Conservation (phyloP, 2,888 invertebrate species). For the Biston stratarius region DNA sequence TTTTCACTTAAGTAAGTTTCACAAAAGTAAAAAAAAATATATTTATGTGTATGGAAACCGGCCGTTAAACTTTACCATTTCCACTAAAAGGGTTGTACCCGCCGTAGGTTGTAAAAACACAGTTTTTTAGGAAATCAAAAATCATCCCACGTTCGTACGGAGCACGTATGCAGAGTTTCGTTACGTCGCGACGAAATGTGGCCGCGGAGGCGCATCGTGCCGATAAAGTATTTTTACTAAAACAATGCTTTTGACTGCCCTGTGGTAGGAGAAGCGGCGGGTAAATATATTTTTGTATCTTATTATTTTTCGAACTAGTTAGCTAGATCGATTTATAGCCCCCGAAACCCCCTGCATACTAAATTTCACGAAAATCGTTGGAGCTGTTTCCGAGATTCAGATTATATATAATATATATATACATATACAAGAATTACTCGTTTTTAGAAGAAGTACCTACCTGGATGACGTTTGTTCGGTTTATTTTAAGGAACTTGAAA, state of each 20-base stretch:
- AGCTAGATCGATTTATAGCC: too few relatives aligned
- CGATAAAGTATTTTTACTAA: slow-evolving; percentile 73
- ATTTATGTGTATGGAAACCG: not conserved
- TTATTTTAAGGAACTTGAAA: too few relatives aligned
- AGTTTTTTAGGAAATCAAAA: slow-evolving; percentile 49
- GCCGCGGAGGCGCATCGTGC: slow-evolving; percentile 59
- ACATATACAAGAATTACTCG: too few relatives aligned
- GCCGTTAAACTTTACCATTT: not conserved
- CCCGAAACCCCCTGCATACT: too few relatives aligned
- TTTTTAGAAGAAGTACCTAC: too few relatives aligned
- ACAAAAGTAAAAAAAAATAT: not conserved
- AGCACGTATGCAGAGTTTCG: slow-evolving; percentile 36
- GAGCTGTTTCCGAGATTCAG: too few relatives aligned
- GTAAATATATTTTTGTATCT: not conserved
- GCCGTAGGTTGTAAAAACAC: slow-evolving; percentile 21
- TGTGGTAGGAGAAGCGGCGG: slow-evolving; percentile 50
- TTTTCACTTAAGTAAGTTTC: too few relatives aligned
- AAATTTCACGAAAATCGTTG: too few relatives aligned
- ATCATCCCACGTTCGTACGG: slow-evolving; percentile 64
- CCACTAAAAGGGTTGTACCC: slow-evolving; percentile 23
- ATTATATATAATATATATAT: too few relatives aligned
- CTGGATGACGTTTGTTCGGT: too few relatives aligned
- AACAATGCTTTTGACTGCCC: slow-evolving; percentile 57
- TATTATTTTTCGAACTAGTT: not conserved
- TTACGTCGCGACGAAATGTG: slow-evolving; percentile 45